phyloP scores from a whole-genome alignment of 2,888 invertebrate genomes.

The Papilio gigon region DNA sequence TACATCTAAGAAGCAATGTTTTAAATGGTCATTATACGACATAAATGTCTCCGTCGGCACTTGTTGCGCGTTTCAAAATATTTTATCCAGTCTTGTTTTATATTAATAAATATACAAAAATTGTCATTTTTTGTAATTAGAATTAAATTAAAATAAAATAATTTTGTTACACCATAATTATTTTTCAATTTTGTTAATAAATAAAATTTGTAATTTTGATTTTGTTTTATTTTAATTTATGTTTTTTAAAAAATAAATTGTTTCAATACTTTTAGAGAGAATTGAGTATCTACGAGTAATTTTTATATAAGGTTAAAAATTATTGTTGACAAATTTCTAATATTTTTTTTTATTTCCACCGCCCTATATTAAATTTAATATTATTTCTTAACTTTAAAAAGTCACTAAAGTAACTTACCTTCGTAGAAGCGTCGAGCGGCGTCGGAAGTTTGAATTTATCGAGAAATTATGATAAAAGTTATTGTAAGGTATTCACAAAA shows the following conservation, averaged over 20 bases:
- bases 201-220: too few species aligned
- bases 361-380: too few species aligned
- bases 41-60: conserved; percentile 11
- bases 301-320: neutral
- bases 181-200: too few species aligned
- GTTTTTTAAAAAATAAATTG: too few species aligned
- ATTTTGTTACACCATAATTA: neutral
- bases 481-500: conserved; percentile 32
- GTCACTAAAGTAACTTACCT: conserved; percentile 30
- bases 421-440: neutral
- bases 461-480: conserved; percentile 18
- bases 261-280: too few species aligned
- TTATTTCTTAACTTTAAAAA: neutral
- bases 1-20: neutral
- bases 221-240: too few species aligned
- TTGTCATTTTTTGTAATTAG: neutral
- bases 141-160: neutral
- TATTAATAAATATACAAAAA: neutral
- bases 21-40: neutral
- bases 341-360: neutral
- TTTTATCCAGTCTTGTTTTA: neutral
- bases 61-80: conserved; percentile 15
- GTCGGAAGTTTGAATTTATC: conserved; percentile 16
- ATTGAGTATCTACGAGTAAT: too few species aligned
- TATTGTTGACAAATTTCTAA: neutral